A percentile compares a stretch with the other conserved stretches of the same genome.
Conservation (phyloP, 2,113 vertebrate genomes). For the Thomomys bottae region DNA sequence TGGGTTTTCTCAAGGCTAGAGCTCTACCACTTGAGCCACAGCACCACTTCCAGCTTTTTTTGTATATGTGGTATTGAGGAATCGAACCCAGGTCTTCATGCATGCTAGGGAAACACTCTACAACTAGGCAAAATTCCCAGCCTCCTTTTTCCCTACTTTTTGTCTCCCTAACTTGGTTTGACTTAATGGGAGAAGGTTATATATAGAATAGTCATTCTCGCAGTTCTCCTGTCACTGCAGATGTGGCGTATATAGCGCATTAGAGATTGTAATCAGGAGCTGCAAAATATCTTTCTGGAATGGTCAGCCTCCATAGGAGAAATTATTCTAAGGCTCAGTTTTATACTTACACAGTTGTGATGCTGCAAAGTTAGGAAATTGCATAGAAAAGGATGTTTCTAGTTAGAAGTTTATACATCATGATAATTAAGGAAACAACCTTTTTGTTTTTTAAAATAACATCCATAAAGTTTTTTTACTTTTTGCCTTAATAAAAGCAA, state of each 20-base stretch:
- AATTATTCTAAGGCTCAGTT: background rate
- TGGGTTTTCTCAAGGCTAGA: too few relatives aligned
- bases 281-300: background rate
- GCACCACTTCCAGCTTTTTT: too few relatives aligned
- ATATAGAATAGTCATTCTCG: background rate
- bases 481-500: conserved; percentile 10
- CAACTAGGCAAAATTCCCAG: too few relatives aligned
- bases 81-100: too few relatives aligned
- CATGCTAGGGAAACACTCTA: too few relatives aligned
- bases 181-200: background rate
- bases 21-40: too few relatives aligned
- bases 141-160: background rate
- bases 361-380: too few relatives aligned
- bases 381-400: background rate
- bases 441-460: background rate
- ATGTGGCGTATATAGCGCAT: background rate
- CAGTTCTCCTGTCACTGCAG: background rate
- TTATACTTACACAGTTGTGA: too few relatives aligned
- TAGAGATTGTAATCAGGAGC: background rate
- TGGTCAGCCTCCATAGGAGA: background rate
- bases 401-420: background rate
- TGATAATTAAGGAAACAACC: background rate
- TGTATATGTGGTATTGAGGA: too few relatives aligned
- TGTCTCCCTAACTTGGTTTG: background rate
- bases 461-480: too few relatives aligned